These are phyloP conservation scores for Lerema accius DNA, from an alignment of 1,140 invertebrate genomes.

Conservation along the genomic window DNA sequence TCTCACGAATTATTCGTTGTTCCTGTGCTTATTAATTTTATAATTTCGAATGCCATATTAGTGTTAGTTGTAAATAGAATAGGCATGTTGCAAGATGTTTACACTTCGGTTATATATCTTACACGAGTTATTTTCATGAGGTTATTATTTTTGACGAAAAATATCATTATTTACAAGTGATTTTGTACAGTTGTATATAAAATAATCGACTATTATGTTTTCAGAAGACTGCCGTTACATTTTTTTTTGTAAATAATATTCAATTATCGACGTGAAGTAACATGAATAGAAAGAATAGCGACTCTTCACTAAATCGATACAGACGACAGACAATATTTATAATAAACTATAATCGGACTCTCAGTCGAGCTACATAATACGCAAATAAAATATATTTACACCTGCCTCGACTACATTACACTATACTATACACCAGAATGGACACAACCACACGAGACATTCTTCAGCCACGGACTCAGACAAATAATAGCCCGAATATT, in stretches of 20 bases:
- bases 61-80: conserved; percentile 70
- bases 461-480: conserved; percentile 67
- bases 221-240: conserved; percentile 76
- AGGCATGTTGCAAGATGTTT: conserved; percentile 61
- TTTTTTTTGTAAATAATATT: conserved; percentile 66
- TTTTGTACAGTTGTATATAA: conserved; percentile 74
- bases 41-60: conserved; percentile 79
- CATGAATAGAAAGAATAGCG: conserved; percentile 67
- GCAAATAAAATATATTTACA: conserved; percentile 31
- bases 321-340: conserved; percentile 43
- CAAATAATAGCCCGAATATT: conserved; percentile 64
- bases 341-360: conserved; percentile 40
- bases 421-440: conserved; percentile 44
- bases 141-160: conserved; percentile 66
- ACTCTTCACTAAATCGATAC: conserved; percentile 67
- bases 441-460: conserved; percentile 68
- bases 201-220: conserved; percentile 62
- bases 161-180: conserved; percentile 72
- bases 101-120: conserved; percentile 57
- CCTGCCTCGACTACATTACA: conserved; percentile 47
- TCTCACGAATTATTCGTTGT: conserved; percentile 43
- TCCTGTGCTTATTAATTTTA: conserved; percentile 63
- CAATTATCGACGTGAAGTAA: conserved; percentile 42
- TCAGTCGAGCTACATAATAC: conserved; percentile 36
- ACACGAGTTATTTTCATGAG: conserved; percentile 58